Percentiles rank a stretch among this genome's conserved stretches.
Conservation (phyloP, 2,113 vertebrate genomes). For the Aegotheles bennettii region DNA sequence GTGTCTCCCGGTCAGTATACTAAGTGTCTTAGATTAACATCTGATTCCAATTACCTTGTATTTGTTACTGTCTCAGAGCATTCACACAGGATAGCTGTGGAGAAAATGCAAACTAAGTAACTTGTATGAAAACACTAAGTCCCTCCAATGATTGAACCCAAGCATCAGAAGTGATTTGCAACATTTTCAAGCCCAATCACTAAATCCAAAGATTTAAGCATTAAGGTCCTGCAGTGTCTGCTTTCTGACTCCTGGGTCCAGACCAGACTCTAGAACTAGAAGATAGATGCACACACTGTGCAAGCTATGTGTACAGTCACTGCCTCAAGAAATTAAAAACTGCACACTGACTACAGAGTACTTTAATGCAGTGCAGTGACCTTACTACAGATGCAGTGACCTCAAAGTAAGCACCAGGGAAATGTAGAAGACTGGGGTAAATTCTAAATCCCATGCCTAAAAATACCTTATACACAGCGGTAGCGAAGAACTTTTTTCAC, state of each 20-base stretch:
- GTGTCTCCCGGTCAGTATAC: not conserved
- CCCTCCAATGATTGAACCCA: not conserved
- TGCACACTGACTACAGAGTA: not conserved
- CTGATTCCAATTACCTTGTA: not conserved
- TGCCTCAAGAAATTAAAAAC: not conserved
- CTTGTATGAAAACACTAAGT: not conserved
- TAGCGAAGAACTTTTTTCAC: not conserved
- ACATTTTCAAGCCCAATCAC: not conserved
- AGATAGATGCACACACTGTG: not conserved
- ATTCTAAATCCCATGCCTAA: not conserved
- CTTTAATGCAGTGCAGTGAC: not conserved
- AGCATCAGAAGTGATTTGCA: not conserved
- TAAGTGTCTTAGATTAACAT: not conserved
- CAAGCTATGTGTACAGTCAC: not conserved
- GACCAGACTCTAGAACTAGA: not conserved
- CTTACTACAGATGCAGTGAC: not conserved
- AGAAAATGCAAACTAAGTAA: not conserved
- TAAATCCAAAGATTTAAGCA: not conserved
- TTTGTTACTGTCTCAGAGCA: not conserved
- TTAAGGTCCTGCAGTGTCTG: not conserved
- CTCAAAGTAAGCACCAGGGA: not conserved
- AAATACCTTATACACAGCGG: not conserved
- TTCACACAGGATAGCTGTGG: not conserved
- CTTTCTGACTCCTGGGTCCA: not conserved
- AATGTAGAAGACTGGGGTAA: not conserved